phyloP scores from a whole-genome alignment of 1,140 invertebrate species.

The Vanessa tameamea region DNA sequence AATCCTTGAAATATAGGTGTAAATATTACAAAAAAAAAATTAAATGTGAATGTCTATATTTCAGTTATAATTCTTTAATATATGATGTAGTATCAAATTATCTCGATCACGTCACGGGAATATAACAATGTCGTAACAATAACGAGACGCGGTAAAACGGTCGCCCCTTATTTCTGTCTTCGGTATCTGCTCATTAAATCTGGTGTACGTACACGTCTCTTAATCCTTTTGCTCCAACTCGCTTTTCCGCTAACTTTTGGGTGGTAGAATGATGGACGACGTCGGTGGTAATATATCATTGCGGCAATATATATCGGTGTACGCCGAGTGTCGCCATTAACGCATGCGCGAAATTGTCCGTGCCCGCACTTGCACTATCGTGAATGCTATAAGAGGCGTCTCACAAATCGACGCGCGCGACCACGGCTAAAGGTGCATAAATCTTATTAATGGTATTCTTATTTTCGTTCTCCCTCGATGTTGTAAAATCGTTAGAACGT shows the following conservation, averaged over 20 bases:
- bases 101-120: slow-evolving; percentile 34
- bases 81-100: slow-evolving; percentile 45
- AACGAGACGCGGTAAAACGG: slow-evolving; percentile 66
- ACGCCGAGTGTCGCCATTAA: slow-evolving; percentile 78
- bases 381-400: slow-evolving; percentile 62
- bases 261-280: slow-evolving; percentile 77
- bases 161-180: slow-evolving; percentile 75
- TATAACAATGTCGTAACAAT: slow-evolving; percentile 75
- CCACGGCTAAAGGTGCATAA: slow-evolving; percentile 71
- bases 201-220: slow-evolving; percentile 46
- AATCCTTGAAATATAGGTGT: neutral
- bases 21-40: no score
- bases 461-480: slow-evolving; percentile 68
- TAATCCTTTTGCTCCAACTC: slow-evolving; percentile 59
- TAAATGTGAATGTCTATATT: no score
- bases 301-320: slow-evolving; percentile 75
- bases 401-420: slow-evolving; percentile 74
- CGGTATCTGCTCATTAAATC: slow-evolving; percentile 76
- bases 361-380: slow-evolving; percentile 54
- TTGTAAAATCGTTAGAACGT: slow-evolving; percentile 66
- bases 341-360: slow-evolving; percentile 72
- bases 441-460: slow-evolving; percentile 78
- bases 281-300: slow-evolving; percentile 77
- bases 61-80: slow-evolving; percentile 29
- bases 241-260: slow-evolving; percentile 77